Evolutionary conservation across 1,140 invertebrate species (phyloP).

Genomic region (Antheraea pernyi): DNA sequence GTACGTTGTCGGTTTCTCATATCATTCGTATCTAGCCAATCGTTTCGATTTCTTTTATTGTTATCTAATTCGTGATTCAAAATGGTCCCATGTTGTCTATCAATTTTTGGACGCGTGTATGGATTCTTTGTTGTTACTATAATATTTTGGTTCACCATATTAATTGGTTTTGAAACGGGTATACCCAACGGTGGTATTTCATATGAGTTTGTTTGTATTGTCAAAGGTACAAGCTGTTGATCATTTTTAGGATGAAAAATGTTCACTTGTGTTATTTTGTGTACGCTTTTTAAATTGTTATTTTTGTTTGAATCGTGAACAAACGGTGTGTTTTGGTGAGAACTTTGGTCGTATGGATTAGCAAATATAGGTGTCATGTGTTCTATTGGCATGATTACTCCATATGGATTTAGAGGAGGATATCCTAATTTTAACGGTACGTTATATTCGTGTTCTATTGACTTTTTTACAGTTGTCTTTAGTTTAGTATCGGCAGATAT

Average conservation of each 20-base stretch:
- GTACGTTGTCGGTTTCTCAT: background rate
- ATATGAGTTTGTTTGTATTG: conserved; percentile 58
- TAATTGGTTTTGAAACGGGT: conserved; percentile 39
- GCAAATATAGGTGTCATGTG: background rate
- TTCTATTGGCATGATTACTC: background rate
- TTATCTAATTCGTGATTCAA: background rate
- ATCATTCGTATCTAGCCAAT: background rate
- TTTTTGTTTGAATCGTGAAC: background rate
- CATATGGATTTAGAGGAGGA: conserved; percentile 1
- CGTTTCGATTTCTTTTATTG: background rate
- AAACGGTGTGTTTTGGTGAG: background rate
- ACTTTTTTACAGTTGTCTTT: background rate
- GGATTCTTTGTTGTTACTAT: conserved; percentile 42
- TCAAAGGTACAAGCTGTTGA: conserved; percentile 27
- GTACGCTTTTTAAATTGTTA: background rate
- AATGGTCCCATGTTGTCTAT: background rate
- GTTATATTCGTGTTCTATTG: background rate
- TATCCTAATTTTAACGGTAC: conserved; percentile 2
- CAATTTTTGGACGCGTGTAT: conserved; percentile 8
- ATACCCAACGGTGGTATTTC: conserved; percentile 58
- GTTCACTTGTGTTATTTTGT: conserved; percentile 12
- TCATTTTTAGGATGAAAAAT: background rate
- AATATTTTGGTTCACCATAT: conserved; percentile 53
- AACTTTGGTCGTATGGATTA: conserved; percentile 1
- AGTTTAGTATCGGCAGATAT: conserved; percentile 12